Evolutionary conservation across 1,140 invertebrate genomes (phyloP), one percentile per base, ranked within the genome.

Genomic region (Oscheius sp.): DNA sequence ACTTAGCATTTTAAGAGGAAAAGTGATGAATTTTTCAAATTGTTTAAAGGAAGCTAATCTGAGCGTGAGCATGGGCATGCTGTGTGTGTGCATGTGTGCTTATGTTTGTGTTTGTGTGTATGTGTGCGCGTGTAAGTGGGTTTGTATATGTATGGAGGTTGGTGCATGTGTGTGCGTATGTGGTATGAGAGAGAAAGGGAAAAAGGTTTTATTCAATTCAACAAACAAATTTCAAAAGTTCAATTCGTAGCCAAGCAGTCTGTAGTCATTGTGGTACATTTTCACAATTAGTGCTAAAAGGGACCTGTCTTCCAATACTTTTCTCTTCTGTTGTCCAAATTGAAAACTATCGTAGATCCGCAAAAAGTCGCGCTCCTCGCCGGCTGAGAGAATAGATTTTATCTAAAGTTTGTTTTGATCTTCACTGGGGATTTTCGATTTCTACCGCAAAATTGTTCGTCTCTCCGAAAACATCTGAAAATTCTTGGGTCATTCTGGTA

Each of bases 231-330:
- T n/a, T n/a, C n/a, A n/a, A n/a, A n/a, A n/a, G n/a, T n/a, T n/a
- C 66, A 72, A 73, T 42, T 42, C n/a, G n/a, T 42, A 55, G 23
- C 28, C 28, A 4, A 55, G 49, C 4, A 55, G 7, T 23, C 28
- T 55, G 49, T 13, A 55, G 49, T 55, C 49, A 26, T 55, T 55
- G 23, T 55, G 49, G 28, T 55, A 55, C 49, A 55, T 55, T 26
- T 13, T 55, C 23, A 4, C 49, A 7, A 55, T 7, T 4, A 55
- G 23, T 15, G 7, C 4, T 55, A 7, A 26, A 26, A 55, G 49
- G n/a, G n/a, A n/a, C n/a, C n/a, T n/a, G n/a, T n/a, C 23, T 55
- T 15, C 23, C 49, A 13, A 23, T 23, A 20, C 7, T 4, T 13
- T 23, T 7, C 7, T 20, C 15, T 55, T 23, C 15, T 55, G 7